These are phyloP conservation scores for Microtus richardsoni DNA, from an alignment of 2,113 vertebrate species.

Conservation along the genomic window DNA sequence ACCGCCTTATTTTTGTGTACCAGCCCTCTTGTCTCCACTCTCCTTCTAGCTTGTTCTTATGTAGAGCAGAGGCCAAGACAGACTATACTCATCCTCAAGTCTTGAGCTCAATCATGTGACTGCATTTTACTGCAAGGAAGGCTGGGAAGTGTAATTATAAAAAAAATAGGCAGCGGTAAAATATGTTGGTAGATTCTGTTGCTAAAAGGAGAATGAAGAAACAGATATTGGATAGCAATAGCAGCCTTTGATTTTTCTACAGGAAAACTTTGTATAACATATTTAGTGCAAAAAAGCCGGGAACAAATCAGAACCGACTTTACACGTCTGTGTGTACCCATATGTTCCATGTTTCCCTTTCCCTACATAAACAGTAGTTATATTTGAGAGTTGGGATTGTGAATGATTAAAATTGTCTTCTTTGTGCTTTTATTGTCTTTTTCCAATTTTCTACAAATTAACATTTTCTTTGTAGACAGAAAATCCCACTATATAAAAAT, in stretches of 20 bases:
- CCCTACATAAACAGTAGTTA: neutral
- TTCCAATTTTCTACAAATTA: constrained; percentile 14
- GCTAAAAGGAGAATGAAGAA: neutral
- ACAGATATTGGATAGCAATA: neutral
- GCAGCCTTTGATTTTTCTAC: neutral
- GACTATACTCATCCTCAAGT: neutral
- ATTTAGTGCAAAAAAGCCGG: constrained; percentile 11
- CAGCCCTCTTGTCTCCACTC: neutral
- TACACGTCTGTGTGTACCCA: neutral
- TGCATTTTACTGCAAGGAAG: neutral
- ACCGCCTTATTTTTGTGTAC: neutral
- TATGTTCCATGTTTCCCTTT: neutral
- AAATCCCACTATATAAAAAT: neutral
- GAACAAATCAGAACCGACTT: neutral
- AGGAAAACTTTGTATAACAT: neutral
- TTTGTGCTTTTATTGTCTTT: constrained; percentile 30
- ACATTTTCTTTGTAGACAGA: neutral
- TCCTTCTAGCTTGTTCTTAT: neutral
- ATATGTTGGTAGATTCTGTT: neutral
- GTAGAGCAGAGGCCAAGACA: neutral
- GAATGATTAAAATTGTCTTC: constrained; percentile 37
- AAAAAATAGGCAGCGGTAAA: neutral
- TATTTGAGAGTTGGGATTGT: constrained; percentile 25
- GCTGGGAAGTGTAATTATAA: neutral
- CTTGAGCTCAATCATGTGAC: neutral